Conservation (phyloP, 1,140 invertebrate genomes). For the Lordiphosa stackelbergi region DNA sequence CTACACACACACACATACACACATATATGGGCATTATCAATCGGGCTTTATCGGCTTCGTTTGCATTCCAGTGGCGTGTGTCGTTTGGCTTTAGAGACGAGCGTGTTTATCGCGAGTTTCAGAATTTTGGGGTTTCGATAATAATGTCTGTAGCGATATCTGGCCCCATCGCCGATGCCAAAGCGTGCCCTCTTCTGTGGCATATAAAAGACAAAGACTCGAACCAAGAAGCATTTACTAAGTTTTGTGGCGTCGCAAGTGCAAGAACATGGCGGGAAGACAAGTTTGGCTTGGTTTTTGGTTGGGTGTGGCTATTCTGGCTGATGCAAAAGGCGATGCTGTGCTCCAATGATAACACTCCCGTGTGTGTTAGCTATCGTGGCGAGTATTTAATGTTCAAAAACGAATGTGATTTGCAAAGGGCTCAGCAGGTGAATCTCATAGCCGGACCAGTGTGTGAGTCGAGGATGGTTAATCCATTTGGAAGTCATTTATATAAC, state of each 20-base stretch:
- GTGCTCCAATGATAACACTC: slow-evolving; percentile 51
- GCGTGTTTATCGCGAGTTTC: slow-evolving; percentile 43
- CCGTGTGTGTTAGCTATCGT: slow-evolving; percentile 38
- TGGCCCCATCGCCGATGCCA: slow-evolving; percentile 1
- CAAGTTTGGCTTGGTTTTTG: slow-evolving; percentile 9
- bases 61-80: slow-evolving; percentile 25
- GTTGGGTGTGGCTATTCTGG: slow-evolving; percentile 1
- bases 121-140: slow-evolving; percentile 36
- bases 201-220: slow-evolving; percentile 49
- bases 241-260: slow-evolving; percentile 34
- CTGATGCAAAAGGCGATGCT: slow-evolving; percentile 1
- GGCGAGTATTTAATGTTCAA: slow-evolving; percentile 54
- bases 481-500: background rate
- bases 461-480: slow-evolving; percentile 5
- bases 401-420: slow-evolving; percentile 59
- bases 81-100: slow-evolving; percentile 12
- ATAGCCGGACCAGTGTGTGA: slow-evolving; percentile 47
- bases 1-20: background rate
- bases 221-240: slow-evolving; percentile 41
- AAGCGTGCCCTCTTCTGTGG: slow-evolving; percentile 8
- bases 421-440: slow-evolving; percentile 48
- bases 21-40: slow-evolving; percentile 9
- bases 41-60: slow-evolving; percentile 21
- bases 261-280: slow-evolving; percentile 29
- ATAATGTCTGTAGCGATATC: background rate